Evolutionary conservation across 2,797 vertebrate species (phyloP).

Genomic region (Cyclura pinguis): DNA sequence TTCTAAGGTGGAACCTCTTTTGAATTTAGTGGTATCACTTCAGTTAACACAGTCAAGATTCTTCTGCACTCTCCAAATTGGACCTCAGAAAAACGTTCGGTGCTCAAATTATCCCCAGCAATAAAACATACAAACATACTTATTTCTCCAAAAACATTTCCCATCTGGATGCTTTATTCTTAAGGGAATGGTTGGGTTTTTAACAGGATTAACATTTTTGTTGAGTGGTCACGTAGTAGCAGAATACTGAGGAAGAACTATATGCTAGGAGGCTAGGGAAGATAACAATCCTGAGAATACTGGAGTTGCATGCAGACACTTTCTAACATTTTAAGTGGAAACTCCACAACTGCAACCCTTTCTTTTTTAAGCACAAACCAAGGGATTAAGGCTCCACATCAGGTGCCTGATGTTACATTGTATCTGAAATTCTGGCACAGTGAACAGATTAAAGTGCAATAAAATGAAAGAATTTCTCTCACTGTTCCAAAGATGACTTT

Average conservation of each 20-base stretch:
- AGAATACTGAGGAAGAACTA: neutral
- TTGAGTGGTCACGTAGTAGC: neutral
- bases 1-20: neutral
- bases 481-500: neutral
- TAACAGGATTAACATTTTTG: neutral
- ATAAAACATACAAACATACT: neutral
- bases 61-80: neutral
- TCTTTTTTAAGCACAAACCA: neutral
- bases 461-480: neutral
- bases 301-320: neutral
- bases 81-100: neutral
- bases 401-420: conserved; percentile 1
- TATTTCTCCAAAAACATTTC: neutral
- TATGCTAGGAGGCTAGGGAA: neutral
- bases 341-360: neutral
- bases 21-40: neutral
- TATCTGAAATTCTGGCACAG: conserved; percentile 3
- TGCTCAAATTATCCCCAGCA: neutral
- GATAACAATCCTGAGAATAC: neutral
- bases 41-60: neutral
- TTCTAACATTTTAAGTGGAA: neutral
- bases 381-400: neutral
- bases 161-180: neutral
- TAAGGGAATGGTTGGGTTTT: neutral
- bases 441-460: neutral